These are phyloP conservation scores for Zoanthus gigantus DNA, from an alignment of 92 coral and sea anemone species.

Conservation along the genomic window DNA sequence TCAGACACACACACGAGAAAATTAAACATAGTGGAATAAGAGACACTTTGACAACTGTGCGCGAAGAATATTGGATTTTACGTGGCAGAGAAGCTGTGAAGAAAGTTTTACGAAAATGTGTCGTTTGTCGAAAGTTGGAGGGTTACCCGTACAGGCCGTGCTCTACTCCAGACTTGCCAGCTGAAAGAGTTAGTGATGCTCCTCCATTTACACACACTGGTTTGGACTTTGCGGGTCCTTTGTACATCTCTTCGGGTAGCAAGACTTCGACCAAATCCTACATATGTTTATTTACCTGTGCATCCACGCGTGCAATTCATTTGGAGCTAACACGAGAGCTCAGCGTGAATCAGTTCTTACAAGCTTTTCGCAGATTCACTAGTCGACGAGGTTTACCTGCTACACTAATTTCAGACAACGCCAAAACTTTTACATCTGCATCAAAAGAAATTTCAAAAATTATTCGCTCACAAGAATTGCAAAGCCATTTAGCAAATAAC, in stretches of 20 bases:
- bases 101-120: conserved; percentile 60
- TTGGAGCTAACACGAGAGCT: conserved; percentile 40
- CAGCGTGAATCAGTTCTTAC: conserved; percentile 29
- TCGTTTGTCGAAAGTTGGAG: conserved; percentile 11
- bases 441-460: not conserved
- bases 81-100: conserved; percentile 68
- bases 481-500: conserved; percentile 29
- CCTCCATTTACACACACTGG: conserved; percentile 60
- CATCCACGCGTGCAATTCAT: conserved; percentile 56
- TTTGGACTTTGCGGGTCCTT: conserved; percentile 55
- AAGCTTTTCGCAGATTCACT: conserved; percentile 51
- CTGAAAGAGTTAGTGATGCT: conserved; percentile 30
- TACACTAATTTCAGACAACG: conserved; percentile 18
- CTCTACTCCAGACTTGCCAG: conserved; percentile 41
- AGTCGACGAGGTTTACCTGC: conserved; percentile 53
- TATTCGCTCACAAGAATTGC: not conserved
- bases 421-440: conserved; percentile 6
- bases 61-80: conserved; percentile 67
- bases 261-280: not conserved
- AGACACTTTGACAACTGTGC: conserved; percentile 70
- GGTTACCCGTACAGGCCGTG: conserved; percentile 1
- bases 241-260: conserved; percentile 5
- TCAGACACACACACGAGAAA: conserved; percentile 57
- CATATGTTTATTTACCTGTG: conserved; percentile 31
- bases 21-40: conserved; percentile 67